Evolutionary conservation across 1,140 invertebrate genomes (phyloP).

Genomic region (Orchestia grillus): DNA sequence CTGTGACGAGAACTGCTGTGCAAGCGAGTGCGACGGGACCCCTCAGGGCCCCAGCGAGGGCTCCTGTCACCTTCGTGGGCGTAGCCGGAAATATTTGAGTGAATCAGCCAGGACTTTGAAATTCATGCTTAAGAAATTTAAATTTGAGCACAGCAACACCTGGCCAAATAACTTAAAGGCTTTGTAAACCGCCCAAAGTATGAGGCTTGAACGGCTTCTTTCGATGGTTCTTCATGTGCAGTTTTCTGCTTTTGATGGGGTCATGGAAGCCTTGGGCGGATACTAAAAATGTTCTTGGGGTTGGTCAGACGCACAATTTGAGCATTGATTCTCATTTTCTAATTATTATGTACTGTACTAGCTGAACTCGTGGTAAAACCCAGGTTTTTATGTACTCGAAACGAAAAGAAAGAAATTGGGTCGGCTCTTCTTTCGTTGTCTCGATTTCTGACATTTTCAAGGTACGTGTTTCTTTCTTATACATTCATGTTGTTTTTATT

Average conservation of each 20-base stretch:
- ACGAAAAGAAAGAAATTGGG: no score
- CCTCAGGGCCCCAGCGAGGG: not conserved
- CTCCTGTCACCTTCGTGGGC: not conserved
- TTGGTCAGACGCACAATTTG: no score
- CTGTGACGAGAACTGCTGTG: not conserved
- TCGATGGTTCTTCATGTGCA: not conserved
- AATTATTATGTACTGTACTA: no score
- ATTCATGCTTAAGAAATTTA: not conserved
- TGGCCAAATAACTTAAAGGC: not conserved
- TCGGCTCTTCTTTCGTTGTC: no score
- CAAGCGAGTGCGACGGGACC: not conserved
- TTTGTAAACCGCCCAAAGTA: not conserved
- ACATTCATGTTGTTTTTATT: no score
- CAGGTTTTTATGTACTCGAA: no score
- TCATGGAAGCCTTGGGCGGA: not conserved
- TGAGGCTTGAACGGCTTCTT: not conserved
- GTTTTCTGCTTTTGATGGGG: not conserved
- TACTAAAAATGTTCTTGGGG: not conserved
- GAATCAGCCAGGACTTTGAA: not conserved
- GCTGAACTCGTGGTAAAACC: no score
- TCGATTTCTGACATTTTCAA: no score
- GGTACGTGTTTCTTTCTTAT: no score
- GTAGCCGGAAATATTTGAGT: not conserved
- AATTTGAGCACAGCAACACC: not conserved
- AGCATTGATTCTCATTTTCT: not conserved